phyloP scores from a whole-genome alignment of 2,113 vertebrate genomes.

The Gobius niger region DNA sequence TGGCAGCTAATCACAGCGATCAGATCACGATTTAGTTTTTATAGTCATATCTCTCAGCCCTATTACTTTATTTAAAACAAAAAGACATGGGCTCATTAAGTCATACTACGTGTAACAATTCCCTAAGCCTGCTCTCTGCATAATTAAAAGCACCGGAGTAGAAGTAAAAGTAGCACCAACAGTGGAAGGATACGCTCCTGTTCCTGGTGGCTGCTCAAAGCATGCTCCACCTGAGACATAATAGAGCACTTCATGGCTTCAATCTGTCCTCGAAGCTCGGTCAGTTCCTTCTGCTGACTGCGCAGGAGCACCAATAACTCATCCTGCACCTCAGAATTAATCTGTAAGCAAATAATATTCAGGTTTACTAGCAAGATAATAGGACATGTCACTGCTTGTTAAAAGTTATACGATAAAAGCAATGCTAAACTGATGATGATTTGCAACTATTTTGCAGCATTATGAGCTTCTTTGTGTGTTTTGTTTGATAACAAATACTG shows the following conservation, averaged over 20 bases:
- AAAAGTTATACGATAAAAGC: too few relatives aligned
- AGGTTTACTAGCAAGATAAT: not conserved
- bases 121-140: too few relatives aligned
- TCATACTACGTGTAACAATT: too few relatives aligned
- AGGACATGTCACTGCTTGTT: not conserved
- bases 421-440: too few relatives aligned
- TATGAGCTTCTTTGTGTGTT: not conserved
- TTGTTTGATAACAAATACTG: not conserved
- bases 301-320: conserved; percentile 88
- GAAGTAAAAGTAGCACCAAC: not conserved
- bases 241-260: conserved; percentile 88
- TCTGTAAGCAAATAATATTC: conserved; percentile 53
- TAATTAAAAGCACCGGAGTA: not conserved
- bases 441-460: too few relatives aligned
- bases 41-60: too few relatives aligned
- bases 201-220: conserved; percentile 86
- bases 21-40: too few relatives aligned
- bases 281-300: conserved; percentile 90
- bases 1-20: too few relatives aligned
- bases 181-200: conserved; percentile 92
- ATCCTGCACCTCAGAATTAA: conserved; percentile 81
- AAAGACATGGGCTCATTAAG: too few relatives aligned
- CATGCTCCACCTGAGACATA: conserved; percentile 85
- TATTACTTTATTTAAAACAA: too few relatives aligned
- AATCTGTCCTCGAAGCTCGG: conserved; percentile 84